Evolutionary conservation across 2,797 vertebrate species (phyloP).

Genomic region (Prionace glauca): DNA sequence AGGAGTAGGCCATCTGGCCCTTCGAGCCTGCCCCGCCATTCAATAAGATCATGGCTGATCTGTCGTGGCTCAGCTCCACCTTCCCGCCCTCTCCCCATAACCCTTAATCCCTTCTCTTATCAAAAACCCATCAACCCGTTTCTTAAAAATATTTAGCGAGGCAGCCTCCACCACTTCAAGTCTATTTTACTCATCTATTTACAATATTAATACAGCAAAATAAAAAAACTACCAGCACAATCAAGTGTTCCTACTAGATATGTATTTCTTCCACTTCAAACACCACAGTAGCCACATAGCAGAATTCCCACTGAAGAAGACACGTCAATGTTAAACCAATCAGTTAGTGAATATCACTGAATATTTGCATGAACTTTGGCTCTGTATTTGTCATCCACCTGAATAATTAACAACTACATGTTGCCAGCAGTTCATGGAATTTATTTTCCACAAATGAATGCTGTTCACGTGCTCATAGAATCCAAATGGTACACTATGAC

Average conservation of each 20-base stretch:
- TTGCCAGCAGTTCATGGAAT: constrained; percentile 70
- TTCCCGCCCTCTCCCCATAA: too few species aligned
- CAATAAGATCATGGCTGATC: too few species aligned
- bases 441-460: constrained; percentile 66
- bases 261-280: constrained; percentile 50
- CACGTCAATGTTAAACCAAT: constrained; percentile 70
- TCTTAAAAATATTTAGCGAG: too few species aligned
- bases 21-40: too few species aligned
- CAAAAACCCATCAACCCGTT: too few species aligned
- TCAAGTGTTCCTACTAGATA: not conserved
- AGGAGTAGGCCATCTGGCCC: too few species aligned
- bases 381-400: constrained; percentile 75
- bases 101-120: too few species aligned
- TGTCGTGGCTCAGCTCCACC: too few species aligned
- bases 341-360: constrained; percentile 73
- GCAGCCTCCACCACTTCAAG: too few species aligned
- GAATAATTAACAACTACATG: constrained; percentile 79
- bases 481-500: constrained; percentile 53
- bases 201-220: not conserved
- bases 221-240: not conserved
- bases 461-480: constrained; percentile 59
- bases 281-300: constrained; percentile 68
- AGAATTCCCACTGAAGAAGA: constrained; percentile 70
- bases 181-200: not conserved
- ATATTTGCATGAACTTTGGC: constrained; percentile 71